Conservation (phyloP, 2,113 vertebrate genomes). For the Platanista minor region DNA sequence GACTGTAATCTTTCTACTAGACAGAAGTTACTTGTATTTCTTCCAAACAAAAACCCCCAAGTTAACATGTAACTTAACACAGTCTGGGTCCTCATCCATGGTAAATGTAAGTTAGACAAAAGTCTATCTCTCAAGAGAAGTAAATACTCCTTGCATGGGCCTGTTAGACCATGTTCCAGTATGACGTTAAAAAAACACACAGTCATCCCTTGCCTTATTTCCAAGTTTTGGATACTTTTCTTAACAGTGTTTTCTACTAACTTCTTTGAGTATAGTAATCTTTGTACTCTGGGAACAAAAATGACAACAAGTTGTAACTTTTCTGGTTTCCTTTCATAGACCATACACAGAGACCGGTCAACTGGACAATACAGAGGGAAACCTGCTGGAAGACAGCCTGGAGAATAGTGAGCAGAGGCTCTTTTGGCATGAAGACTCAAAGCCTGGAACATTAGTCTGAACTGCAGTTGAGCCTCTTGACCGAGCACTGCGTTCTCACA, state of each 20-base stretch:
- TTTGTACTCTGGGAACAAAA: not conserved
- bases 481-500: slow-evolving; percentile 67
- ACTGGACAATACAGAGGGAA: slow-evolving; percentile 77
- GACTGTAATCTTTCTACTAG: not conserved
- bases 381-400: slow-evolving; percentile 78
- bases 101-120: not conserved
- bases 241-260: slow-evolving; percentile 48
- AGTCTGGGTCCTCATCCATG: not conserved
- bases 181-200: not conserved
- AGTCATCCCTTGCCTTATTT: not conserved
- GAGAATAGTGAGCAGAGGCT: slow-evolving; percentile 86
- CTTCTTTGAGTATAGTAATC: not conserved
- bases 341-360: slow-evolving; percentile 84
- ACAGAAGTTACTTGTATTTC: slow-evolving; percentile 3
- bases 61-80: not conserved
- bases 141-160: not conserved
- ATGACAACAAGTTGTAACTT: not conserved
- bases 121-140: not conserved
- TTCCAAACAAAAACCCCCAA: not conserved
- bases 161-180: not conserved
- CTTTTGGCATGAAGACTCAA: slow-evolving; percentile 94
- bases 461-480: not conserved
- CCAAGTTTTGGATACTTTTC: not conserved
- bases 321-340: slow-evolving; percentile 77
- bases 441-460: slow-evolving; percentile 97